Evolutionary conservation across 2,113 vertebrate genomes (phyloP).

Genomic region (Lepisosteus oculatus): DNA sequence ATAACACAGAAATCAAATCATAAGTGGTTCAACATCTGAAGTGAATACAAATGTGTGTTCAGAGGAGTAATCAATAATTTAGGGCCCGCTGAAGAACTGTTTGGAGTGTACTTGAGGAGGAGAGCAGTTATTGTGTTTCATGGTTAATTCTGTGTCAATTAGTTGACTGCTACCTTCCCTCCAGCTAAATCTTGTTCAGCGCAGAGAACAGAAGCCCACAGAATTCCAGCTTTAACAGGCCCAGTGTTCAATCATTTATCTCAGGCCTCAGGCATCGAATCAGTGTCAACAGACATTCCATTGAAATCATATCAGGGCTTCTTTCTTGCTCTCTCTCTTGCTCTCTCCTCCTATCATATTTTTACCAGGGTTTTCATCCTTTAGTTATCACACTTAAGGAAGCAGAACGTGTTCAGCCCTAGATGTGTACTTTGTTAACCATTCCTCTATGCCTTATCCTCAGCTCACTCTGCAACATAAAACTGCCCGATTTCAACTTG

Average conservation of each 20-base stretch:
- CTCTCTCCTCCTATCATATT: constrained; percentile 35
- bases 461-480: not conserved
- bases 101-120: constrained; percentile 73
- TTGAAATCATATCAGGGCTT: constrained; percentile 87
- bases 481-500: too few species aligned
- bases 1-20: constrained; percentile 55
- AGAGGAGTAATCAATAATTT: constrained; percentile 76
- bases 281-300: constrained; percentile 92
- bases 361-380: constrained; percentile 26
- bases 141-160: constrained; percentile 99
- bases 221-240: constrained; percentile 91
- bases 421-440: not conserved
- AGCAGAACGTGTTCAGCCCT: not conserved
- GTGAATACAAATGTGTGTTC: constrained; percentile 45
- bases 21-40: constrained; percentile 55
- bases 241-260: constrained; percentile 94
- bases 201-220: constrained; percentile 86
- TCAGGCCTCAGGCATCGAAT: constrained; percentile 81
- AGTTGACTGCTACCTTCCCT: constrained; percentile 96
- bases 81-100: constrained; percentile 70
- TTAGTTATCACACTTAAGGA: constrained; percentile 22
- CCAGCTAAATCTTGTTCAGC: constrained; percentile 82
- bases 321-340: constrained; percentile 67
- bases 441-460: not conserved
- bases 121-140: constrained; percentile 90